Evolutionary conservation across 92 coral and sea anemone genomes (phyloP).

Genomic region (Epizoanthus fatuus): DNA sequence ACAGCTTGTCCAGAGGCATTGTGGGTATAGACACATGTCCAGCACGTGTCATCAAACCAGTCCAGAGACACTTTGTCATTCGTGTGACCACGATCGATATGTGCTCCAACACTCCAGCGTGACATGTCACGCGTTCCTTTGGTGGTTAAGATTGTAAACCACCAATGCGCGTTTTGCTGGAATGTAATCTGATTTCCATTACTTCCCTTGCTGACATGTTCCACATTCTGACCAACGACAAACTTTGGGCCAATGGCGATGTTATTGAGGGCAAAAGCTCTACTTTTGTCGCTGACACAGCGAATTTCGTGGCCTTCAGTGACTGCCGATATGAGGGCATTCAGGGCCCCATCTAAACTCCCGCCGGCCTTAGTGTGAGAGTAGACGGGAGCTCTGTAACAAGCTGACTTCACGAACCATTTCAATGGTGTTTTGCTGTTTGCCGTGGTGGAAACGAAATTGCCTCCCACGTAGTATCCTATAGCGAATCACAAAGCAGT

Average conservation of each 20-base stretch:
- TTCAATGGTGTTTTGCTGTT: slow-evolving; percentile 40
- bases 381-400: slow-evolving; percentile 54
- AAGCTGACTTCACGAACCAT: slow-evolving; percentile 74
- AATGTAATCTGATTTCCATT: slow-evolving; percentile 39
- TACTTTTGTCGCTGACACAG: slow-evolving; percentile 56
- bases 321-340: slow-evolving; percentile 61
- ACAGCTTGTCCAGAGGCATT: slow-evolving; percentile 49
- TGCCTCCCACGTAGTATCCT: slow-evolving; percentile 86
- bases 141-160: slow-evolving; percentile 81
- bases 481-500: background rate
- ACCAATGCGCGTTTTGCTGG: slow-evolving; percentile 76
- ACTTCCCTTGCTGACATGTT: slow-evolving; percentile 69
- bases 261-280: slow-evolving; percentile 69
- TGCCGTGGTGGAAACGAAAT: slow-evolving; percentile 52
- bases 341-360: slow-evolving; percentile 59
- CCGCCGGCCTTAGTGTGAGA: slow-evolving; percentile 68
- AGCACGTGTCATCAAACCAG: slow-evolving; percentile 89
- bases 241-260: slow-evolving; percentile 48
- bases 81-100: slow-evolving; percentile 83
- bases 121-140: slow-evolving; percentile 91
- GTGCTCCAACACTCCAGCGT: slow-evolving; percentile 90
- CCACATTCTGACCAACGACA: slow-evolving; percentile 56
- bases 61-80: slow-evolving; percentile 77
- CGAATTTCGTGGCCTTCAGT: slow-evolving; percentile 77
- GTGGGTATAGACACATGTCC: slow-evolving; percentile 78